These are phyloP conservation scores for Microplitis mediator DNA, from an alignment of 1,140 invertebrate species.

Conservation along the genomic window DNA sequence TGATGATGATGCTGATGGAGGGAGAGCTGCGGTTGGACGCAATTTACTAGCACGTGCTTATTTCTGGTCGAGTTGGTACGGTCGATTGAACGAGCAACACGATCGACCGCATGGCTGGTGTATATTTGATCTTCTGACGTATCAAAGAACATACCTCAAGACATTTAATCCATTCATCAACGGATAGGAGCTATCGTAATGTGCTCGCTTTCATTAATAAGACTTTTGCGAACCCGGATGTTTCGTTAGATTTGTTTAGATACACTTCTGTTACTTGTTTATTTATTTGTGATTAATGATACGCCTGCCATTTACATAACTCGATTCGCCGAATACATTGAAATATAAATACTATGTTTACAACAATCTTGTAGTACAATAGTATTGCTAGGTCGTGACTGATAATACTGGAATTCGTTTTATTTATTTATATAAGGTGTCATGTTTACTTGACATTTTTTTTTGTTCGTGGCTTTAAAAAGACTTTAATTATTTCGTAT, in stretches of 20 bases:
- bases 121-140: constrained; percentile 5
- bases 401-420: neutral
- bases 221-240: neutral
- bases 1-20: neutral
- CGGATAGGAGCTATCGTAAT: neutral
- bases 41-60: constrained; percentile 8
- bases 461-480: too few species aligned
- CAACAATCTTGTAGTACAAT: neutral
- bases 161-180: constrained; percentile 8
- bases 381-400: constrained; percentile 5
- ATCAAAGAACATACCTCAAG: constrained; percentile 2
- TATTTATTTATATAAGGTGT: too few species aligned
- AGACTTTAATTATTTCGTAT: too few species aligned
- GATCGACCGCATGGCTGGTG: neutral
- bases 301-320: too few species aligned
- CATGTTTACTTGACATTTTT: too few species aligned
- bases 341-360: neutral
- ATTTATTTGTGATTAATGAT: too few species aligned
- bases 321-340: too few species aligned
- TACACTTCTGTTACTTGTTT: neutral
- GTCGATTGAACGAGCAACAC: constrained; percentile 7
- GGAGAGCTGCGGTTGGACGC: neutral
- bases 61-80: neutral
- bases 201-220: neutral
- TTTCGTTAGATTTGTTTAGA: neutral